Percentiles rank a stretch among this genome's conserved stretches.
Conservation (phyloP, 2,113 vertebrate species). For the Aplodontia rufa region DNA sequence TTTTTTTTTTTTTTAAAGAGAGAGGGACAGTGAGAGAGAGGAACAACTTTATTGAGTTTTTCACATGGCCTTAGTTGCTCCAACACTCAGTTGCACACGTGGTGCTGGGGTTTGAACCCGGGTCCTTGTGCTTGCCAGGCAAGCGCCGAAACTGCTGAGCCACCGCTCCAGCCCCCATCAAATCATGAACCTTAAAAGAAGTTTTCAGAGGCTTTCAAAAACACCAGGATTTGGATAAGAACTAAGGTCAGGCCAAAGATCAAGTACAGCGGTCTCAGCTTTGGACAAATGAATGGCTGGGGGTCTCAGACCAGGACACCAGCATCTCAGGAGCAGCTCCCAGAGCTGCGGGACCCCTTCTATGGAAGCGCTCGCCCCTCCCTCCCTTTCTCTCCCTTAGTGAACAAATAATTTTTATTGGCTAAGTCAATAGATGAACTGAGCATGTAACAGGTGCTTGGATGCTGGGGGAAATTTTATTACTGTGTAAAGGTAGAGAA, state of each 20-base stretch:
- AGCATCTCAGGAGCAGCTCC: neutral
- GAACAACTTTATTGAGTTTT: no score
- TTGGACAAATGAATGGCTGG: neutral
- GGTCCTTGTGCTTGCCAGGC: no score
- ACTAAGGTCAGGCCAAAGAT: neutral
- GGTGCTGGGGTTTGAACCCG: no score
- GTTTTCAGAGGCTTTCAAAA: neutral
- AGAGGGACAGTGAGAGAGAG: no score
- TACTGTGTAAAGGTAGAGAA: neutral
- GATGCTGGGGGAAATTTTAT: neutral
- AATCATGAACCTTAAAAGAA: neutral
- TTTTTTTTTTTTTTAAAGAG: no score
- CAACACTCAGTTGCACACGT: no score
- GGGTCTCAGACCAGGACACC: neutral
- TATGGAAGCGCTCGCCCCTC: neutral
- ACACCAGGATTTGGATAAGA: neutral
- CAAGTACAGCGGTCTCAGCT: neutral
- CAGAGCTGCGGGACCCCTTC: neutral
- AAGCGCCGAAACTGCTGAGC: no score
- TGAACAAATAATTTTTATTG: neutral
- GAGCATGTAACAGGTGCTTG: neutral
- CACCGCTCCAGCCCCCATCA: no score
- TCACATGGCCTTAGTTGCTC: no score
- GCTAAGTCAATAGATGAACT: neutral
- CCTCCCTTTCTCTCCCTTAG: neutral